Percentiles rank a stretch among this genome's conserved stretches.
phyloP scores from a whole-genome alignment of 2,113 vertebrate genomes.

The Tympanuchus pallidicinctus region DNA sequence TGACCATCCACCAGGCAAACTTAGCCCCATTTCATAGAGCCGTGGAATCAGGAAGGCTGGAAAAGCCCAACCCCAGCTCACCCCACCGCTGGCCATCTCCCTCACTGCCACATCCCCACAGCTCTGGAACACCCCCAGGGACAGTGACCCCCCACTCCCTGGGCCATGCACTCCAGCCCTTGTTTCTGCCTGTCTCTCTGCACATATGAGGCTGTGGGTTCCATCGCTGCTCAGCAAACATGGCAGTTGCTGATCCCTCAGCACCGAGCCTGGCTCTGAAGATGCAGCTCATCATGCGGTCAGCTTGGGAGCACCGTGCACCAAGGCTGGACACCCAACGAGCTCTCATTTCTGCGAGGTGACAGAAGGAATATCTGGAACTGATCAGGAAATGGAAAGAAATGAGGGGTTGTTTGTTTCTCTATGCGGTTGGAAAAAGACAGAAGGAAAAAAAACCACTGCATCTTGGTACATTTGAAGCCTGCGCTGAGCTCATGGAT shows the following conservation, averaged over 20 bases:
- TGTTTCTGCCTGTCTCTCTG: not conserved
- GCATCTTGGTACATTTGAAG: rapidly evolving
- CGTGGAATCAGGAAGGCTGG: no score
- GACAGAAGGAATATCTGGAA: not conserved
- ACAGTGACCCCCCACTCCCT: no score
- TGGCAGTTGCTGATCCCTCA: rapidly evolving
- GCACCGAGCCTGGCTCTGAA: not conserved
- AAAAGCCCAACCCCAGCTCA: no score
- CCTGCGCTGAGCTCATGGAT: rapidly evolving
- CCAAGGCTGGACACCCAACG: not conserved
- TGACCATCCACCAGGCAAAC: not conserved
- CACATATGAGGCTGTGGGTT: rapidly evolving
- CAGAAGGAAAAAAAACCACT: not conserved
- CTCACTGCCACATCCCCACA: no score
- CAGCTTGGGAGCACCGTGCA: not conserved
- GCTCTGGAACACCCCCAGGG: no score
- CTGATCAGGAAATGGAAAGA: not conserved
- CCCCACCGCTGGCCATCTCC: no score
- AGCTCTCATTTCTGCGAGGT: rapidly evolving
- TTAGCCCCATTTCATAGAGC: not conserved
- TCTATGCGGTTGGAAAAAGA: not conserved
- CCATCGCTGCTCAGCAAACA: rapidly evolving
- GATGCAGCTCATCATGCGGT: rapidly evolving
- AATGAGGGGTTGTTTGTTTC: rapidly evolving
- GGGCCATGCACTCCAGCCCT: not conserved